These are phyloP conservation scores for Ganaspis brasiliensis DNA, from an alignment of 2,888 invertebrate genomes.

Conservation along the genomic window DNA sequence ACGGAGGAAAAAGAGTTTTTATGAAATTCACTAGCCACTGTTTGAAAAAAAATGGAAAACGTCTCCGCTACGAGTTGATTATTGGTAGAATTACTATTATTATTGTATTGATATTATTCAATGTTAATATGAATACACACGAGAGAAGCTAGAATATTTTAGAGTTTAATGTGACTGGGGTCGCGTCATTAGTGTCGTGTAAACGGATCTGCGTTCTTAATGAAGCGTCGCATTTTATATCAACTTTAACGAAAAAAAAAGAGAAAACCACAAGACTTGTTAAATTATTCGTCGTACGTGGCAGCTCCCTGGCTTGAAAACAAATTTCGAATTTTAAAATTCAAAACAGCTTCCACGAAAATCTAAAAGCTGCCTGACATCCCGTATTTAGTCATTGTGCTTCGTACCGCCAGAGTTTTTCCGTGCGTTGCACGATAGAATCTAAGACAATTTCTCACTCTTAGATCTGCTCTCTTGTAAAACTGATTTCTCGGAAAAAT, in stretches of 20 bases:
- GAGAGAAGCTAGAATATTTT: conserved; percentile 40
- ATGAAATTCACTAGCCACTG: conserved; percentile 47
- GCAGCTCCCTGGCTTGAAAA: conserved; percentile 27
- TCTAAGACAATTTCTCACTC: conserved; percentile 25
- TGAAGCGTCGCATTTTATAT: conserved; percentile 50
- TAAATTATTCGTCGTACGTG: neutral
- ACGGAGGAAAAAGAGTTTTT: conserved; percentile 65
- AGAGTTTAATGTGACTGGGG: conserved; percentile 46
- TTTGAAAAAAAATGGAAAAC: conserved; percentile 59
- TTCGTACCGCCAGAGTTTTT: conserved; percentile 66
- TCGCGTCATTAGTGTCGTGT: conserved; percentile 26
- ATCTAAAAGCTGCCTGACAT: conserved; percentile 26
- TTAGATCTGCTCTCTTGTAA: conserved; percentile 14
- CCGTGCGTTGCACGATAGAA: conserved; percentile 60
- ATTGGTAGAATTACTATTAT: conserved; percentile 66
- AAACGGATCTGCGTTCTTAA: conserved; percentile 53
- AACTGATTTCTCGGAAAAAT: conserved; percentile 15
- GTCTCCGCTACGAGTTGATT: conserved; percentile 74
- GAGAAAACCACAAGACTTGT: conserved; percentile 39
- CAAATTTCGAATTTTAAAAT: neutral
- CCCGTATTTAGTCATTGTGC: conserved; percentile 53
- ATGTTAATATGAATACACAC: conserved; percentile 63
- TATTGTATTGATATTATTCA: conserved; percentile 61
- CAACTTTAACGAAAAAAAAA: conserved; percentile 18
- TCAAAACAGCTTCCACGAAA: conserved; percentile 3